These are phyloP conservation scores for Nephila pilipes DNA, from an alignment of 1,140 invertebrate species.

Conservation along the genomic window DNA sequence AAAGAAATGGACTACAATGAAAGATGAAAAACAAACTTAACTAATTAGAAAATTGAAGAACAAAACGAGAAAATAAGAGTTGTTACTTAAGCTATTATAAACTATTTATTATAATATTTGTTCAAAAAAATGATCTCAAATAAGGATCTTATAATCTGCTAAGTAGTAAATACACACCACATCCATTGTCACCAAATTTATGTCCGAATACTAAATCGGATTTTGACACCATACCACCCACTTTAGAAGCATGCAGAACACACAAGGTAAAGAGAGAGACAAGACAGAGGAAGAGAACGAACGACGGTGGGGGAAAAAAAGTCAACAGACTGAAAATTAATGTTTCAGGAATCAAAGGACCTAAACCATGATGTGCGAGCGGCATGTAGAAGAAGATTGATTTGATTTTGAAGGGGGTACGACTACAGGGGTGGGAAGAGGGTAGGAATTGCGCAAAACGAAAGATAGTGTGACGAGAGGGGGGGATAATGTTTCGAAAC, in stretches of 20 bases:
- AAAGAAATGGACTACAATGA: too few species aligned
- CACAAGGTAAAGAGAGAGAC: background rate
- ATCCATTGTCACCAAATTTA: background rate
- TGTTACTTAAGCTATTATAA: too few species aligned
- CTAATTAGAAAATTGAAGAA: too few species aligned
- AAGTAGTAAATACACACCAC: too few species aligned
- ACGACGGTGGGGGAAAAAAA: background rate
- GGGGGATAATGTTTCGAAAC: constrained; percentile 66
- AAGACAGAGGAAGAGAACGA: constrained; percentile 3
- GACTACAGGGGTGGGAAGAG: constrained; percentile 26
- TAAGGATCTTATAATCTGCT: too few species aligned
- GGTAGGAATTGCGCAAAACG: constrained; percentile 15
- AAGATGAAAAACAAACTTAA: too few species aligned
- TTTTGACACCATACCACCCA: constrained; percentile 8
- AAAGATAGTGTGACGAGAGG: background rate
- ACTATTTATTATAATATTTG: too few species aligned
- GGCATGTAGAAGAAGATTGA: constrained; percentile 74
- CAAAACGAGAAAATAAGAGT: too few species aligned
- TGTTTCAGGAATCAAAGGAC: constrained; percentile 76
- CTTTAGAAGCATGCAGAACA: background rate
- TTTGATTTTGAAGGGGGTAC: constrained; percentile 74
- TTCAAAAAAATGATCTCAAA: too few species aligned
- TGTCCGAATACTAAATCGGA: background rate
- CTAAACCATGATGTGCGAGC: constrained; percentile 56
- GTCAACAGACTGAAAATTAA: constrained; percentile 70